Evolutionary conservation across 2,113 vertebrate genomes (phyloP).

Genomic region (Thunnus maccoyii): DNA sequence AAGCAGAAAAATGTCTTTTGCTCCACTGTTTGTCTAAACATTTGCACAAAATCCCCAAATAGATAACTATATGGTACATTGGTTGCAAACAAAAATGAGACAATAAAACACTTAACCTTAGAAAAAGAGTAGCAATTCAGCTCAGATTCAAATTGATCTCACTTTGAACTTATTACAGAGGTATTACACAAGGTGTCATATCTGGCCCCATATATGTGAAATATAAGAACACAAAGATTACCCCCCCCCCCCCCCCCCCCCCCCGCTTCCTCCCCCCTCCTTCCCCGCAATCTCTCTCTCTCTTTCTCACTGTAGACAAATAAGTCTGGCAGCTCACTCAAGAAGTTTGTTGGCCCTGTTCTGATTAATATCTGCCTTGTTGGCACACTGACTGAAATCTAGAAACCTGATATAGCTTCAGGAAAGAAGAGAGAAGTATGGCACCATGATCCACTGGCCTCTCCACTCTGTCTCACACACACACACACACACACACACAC

Average conservation of each 20-base stretch:
- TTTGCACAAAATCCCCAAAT: neutral
- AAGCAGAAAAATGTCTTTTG: neutral
- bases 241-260: too few relatives aligned
- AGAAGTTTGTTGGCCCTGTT: constrained; percentile 55
- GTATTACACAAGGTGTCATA: constrained; percentile 30
- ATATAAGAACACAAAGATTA: constrained; percentile 33
- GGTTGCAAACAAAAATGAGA: constrained; percentile 18
- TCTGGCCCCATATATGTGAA: constrained; percentile 34
- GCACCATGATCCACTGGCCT: constrained; percentile 28
- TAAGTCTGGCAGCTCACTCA: constrained; percentile 55
- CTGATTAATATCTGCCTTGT: constrained; percentile 67
- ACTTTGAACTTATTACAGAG: constrained; percentile 16
- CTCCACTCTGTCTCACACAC: neutral
- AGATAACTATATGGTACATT: neutral
- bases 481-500: constrained; percentile 5
- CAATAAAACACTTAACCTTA: neutral
- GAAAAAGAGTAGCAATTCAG: neutral
- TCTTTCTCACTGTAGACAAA: constrained; percentile 57
- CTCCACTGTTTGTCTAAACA: neutral
- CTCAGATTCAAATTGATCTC: constrained; percentile 1
- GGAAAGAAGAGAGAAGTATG: constrained; percentile 43
- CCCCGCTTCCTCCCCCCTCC: neutral
- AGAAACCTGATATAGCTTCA: constrained; percentile 51
- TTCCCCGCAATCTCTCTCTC: neutral
- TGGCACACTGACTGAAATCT: constrained; percentile 45